phyloP scores from a whole-genome alignment of 2,797 vertebrate species.

The Gymnothorax reevesii region DNA sequence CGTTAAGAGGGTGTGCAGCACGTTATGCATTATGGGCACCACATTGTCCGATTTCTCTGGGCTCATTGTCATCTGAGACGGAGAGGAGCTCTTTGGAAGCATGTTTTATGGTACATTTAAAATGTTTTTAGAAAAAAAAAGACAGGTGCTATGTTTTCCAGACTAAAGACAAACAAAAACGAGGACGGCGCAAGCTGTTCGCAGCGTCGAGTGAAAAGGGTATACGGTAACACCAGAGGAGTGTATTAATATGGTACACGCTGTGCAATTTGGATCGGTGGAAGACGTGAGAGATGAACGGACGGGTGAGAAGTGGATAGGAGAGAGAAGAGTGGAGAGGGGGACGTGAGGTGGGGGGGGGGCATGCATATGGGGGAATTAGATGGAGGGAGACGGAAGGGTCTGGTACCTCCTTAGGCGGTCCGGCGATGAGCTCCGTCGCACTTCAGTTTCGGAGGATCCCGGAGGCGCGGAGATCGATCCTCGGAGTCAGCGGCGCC shows the following conservation, averaged over 20 bases:
- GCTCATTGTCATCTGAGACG: too few species aligned
- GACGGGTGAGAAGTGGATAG: constrained; percentile 32
- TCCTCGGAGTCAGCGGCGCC: constrained; percentile 66
- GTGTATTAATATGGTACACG: constrained; percentile 42
- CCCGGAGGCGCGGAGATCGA: constrained; percentile 74
- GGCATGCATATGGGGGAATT: not conserved
- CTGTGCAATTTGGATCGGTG: constrained; percentile 47
- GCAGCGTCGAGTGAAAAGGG: constrained; percentile 52
- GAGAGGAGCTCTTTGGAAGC: too few species aligned
- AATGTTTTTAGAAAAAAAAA: too few species aligned
- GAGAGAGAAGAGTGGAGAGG: constrained; percentile 37
- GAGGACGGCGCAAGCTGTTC: constrained; percentile 44
- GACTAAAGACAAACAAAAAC: too few species aligned
- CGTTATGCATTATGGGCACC: too few species aligned
- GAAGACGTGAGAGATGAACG: constrained; percentile 34
- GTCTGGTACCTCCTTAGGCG: not conserved
- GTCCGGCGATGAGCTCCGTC: constrained; percentile 61
- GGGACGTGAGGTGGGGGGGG: not conserved
- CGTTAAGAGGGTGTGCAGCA: constrained; percentile 33
- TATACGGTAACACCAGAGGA: constrained; percentile 53
- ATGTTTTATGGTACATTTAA: too few species aligned
- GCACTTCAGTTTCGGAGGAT: constrained; percentile 67
- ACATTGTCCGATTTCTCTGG: too few species aligned
- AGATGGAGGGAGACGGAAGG: not conserved
- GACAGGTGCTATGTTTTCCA: too few species aligned